phyloP scores from a whole-genome alignment of 2,888 invertebrate genomes.

The Cylloceria caligata region DNA sequence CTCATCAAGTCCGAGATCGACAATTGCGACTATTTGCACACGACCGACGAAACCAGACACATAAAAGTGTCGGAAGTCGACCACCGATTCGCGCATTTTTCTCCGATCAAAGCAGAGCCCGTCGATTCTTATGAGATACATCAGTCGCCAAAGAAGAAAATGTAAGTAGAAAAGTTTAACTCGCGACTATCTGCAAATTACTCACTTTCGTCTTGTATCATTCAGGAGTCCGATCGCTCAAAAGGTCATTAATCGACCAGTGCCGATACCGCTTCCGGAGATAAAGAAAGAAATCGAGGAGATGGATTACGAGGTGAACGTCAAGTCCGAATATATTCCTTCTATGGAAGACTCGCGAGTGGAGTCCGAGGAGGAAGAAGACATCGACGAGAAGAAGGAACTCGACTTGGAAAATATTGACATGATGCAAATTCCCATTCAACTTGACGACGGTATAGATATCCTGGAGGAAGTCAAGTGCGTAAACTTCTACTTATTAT shows the following conservation, averaged over 20 bases:
- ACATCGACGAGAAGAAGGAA: constrained; percentile 80
- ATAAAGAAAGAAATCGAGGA: constrained; percentile 82
- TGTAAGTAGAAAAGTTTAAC: constrained; percentile 64
- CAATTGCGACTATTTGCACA: constrained; percentile 79
- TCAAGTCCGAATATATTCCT: constrained; percentile 76
- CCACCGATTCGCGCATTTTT: constrained; percentile 71
- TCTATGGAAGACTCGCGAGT: constrained; percentile 71
- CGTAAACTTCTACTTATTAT: constrained; percentile 63
- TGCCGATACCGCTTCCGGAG: constrained; percentile 74
- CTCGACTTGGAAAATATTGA: constrained; percentile 88
- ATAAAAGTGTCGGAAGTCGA: constrained; percentile 74
- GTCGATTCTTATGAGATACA: constrained; percentile 77
- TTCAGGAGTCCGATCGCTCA: constrained; percentile 75
- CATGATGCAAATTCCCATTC: constrained; percentile 92
- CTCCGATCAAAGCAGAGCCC: constrained; percentile 78
- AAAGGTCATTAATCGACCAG: constrained; percentile 66
- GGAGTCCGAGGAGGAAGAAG: constrained; percentile 77
- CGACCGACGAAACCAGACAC: constrained; percentile 79
- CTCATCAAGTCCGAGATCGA: constrained; percentile 80
- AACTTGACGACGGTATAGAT: constrained; percentile 88
- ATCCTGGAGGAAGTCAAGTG: constrained; percentile 86
- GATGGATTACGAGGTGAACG: constrained; percentile 78
- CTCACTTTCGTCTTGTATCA: not conserved
- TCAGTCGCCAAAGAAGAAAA: constrained; percentile 72
- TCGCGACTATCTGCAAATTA: not conserved